Evolutionary conservation across 2,113 vertebrate species (phyloP).

Genomic region (Oryzias celebensis): DNA sequence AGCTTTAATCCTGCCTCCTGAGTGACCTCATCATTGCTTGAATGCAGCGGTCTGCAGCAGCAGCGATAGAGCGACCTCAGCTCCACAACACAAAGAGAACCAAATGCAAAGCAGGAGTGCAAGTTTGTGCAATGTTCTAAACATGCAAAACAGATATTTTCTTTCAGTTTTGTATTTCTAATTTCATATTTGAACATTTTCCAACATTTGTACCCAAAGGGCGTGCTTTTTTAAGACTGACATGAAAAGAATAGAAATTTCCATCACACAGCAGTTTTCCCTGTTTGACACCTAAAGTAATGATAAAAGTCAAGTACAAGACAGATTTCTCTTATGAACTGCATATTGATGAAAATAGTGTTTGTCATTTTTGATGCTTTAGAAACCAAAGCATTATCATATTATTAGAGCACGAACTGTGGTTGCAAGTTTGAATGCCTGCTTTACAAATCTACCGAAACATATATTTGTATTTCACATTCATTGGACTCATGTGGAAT

Average conservation of each 20-base stretch:
- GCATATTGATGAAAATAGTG: not conserved
- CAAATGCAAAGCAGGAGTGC: conserved; percentile 44
- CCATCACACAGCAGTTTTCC: too few species aligned
- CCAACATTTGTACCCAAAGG: too few species aligned
- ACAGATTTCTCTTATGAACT: too few species aligned
- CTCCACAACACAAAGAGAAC: conserved; percentile 14
- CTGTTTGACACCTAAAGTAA: too few species aligned
- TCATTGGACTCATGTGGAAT: conserved; percentile 22
- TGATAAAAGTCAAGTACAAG: too few species aligned
- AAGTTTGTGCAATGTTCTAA: conserved; percentile 4
- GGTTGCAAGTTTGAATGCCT: not conserved
- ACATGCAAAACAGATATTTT: conserved; percentile 38
- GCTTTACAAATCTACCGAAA: too few species aligned
- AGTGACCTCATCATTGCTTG: conserved; percentile 70
- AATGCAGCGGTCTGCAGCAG: conserved; percentile 45
- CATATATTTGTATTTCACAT: conserved; percentile 3
- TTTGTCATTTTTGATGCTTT: not conserved
- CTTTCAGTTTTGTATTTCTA: too few species aligned
- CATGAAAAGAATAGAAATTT: too few species aligned
- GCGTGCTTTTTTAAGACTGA: too few species aligned
- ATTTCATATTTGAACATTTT: too few species aligned
- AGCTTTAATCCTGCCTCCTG: conserved; percentile 65
- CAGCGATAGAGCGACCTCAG: conserved; percentile 52
- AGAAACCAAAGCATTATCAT: not conserved
- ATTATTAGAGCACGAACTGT: not conserved